Percentiles rank a stretch among this genome's conserved stretches.
These are phyloP conservation scores for Platerodrilus igneus DNA, from an alignment of 2,888 invertebrate species.

Conservation along the genomic window DNA sequence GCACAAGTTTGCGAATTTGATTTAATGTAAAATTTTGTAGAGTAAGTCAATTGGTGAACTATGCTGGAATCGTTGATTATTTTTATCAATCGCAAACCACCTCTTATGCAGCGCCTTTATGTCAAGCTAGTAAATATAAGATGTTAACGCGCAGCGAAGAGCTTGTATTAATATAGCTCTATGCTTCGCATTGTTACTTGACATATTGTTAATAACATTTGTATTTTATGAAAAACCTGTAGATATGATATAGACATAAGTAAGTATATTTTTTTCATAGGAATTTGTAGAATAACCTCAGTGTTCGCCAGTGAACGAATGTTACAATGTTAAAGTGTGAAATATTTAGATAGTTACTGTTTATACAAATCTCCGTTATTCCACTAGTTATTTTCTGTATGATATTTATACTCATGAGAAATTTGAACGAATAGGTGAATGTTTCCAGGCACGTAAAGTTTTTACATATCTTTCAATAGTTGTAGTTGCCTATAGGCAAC, in stretches of 20 bases:
- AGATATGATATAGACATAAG: slow-evolving; percentile 22
- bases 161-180: slow-evolving; percentile 27
- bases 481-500: no score
- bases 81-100: background rate
- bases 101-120: slow-evolving; percentile 14
- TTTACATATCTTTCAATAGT: slow-evolving; percentile 37
- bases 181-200: slow-evolving; percentile 40
- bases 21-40: slow-evolving; percentile 2
- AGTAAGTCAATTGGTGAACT: background rate
- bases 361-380: no score
- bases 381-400: no score
- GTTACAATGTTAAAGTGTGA: no score
- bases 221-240: slow-evolving; percentile 32
- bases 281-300: slow-evolving; percentile 28
- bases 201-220: slow-evolving; percentile 43
- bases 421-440: slow-evolving; percentile 33
- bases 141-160: slow-evolving; percentile 27
- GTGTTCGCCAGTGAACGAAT: no score
- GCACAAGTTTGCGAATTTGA: background rate
- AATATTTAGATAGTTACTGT: no score
- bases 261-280: slow-evolving; percentile 39
- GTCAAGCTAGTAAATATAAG: slow-evolving; percentile 18
- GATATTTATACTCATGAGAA: no score
- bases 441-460: slow-evolving; percentile 31
- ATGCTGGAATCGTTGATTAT: background rate